Base-by-base conservation (phyloP, 2,888 invertebrate genomes). In the Diaphora mendica region DNA sequence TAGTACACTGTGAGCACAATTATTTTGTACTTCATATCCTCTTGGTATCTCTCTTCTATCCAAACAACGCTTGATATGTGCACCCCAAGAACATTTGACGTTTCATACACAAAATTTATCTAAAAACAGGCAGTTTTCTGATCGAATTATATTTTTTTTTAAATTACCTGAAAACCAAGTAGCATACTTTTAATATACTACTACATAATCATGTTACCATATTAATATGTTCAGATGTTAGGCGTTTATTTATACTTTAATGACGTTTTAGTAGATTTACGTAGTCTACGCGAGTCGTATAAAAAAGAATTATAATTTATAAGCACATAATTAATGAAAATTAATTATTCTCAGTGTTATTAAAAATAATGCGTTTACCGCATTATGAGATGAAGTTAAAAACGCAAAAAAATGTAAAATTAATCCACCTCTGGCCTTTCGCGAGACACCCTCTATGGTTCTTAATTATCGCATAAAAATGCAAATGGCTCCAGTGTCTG, bases 401-500 rank as follows among this genome's bases (percentile, higher is more conserved):
- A 79, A 79, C 85, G 78, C 72, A 79, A 80, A 82, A n/a, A 84
- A 76, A 83, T 78, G 74, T 79, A 78, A 79, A 84, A 79, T 84
- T 76, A 81, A 84, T 86, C 81, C 76, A 74, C 75, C 35, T 77
- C 76, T 75, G 76, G 73, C 78, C 70, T 77, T 76, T 76, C 73
- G 74, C 67, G 33, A 70, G 66, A 72, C 70, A 62, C 79, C 82
- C 82, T 75, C 78, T 75, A 75, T 73, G 75, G 75, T 64, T 69
- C 82, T 86, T 88, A 87, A 89, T 89, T 89, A 87, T 82, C 78
- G 82, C 83, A 88, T 88, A 86, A 89, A 89, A 88, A 89, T 90
- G 89, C 88, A 88, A 90, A 89, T 89, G 75, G 74, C 83, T 80
- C 70, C 81, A 74, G 70, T 78, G 76, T 72, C 77, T 73, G 75